phyloP scores from a whole-genome alignment of 1,140 invertebrate species.

The Atta colombica region DNA sequence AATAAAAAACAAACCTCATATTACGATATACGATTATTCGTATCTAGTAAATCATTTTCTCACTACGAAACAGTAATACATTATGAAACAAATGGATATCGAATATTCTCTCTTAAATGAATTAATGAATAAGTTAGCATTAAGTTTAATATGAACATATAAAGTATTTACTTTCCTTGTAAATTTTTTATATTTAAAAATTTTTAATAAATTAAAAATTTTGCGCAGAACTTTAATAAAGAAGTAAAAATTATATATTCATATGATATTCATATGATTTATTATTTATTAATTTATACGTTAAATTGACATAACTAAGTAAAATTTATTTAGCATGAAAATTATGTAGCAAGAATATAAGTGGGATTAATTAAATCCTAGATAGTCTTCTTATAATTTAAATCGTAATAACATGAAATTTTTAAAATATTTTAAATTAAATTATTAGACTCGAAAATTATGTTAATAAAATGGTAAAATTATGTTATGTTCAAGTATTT shows the following conservation, averaged over 20 bases:
- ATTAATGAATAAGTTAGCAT: neutral
- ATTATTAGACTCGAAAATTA: neutral
- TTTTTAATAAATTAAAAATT: neutral
- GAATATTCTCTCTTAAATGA: neutral
- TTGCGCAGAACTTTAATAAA: neutral
- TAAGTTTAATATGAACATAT: neutral
- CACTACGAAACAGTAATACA: neutral
- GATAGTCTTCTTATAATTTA: neutral
- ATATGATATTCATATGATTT: neutral
- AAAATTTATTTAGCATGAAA: neutral
- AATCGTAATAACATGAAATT: neutral
- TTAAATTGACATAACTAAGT: neutral
- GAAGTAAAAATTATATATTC: no score
- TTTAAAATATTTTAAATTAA: constrained; percentile 2
- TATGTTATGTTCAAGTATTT: neutral
- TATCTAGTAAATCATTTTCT: constrained; percentile 4
- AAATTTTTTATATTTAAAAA: neutral
- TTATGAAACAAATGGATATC: neutral
- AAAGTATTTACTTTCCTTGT: neutral
- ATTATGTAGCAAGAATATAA: neutral
- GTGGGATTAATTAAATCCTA: neutral
- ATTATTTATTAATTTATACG: neutral
- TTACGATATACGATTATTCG: neutral
- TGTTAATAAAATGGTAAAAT: neutral
- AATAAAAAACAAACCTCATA: neutral